Evolutionary conservation across 30 jellyfish, hydroid and myxozoan genomes (phyloP).

Genomic region (Aurelia sp.): DNA sequence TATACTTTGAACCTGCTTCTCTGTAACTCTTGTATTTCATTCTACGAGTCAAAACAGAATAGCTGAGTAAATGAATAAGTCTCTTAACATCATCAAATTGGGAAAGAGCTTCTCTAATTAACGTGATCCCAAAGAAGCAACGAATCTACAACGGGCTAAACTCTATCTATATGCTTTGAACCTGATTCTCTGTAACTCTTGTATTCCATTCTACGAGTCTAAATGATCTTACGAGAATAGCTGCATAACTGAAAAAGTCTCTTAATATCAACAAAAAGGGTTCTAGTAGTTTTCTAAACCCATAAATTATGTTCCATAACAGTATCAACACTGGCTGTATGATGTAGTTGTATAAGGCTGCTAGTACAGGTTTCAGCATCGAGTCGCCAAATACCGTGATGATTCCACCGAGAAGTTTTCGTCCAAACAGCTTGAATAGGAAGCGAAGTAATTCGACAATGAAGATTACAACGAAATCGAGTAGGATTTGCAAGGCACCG

Average conservation of each 20-base stretch:
- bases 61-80: constrained; percentile 60
- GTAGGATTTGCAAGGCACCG: constrained; percentile 71
- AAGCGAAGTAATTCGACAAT: constrained; percentile 64
- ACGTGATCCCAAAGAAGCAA: too few species aligned
- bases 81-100: constrained; percentile 26
- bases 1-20: constrained; percentile 21
- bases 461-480: constrained; percentile 71
- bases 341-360: constrained; percentile 64
- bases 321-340: constrained; percentile 72
- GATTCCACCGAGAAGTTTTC: constrained; percentile 74
- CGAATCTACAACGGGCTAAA: too few species aligned
- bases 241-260: constrained; percentile 58
- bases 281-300: constrained; percentile 51
- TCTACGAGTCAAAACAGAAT: constrained; percentile 69
- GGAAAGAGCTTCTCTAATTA: constrained; percentile 41
- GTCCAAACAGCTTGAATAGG: constrained; percentile 46
- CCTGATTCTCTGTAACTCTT: constrained; percentile 11
- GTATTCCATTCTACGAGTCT: constrained; percentile 60
- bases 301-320: constrained; percentile 75
- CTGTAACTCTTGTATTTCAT: constrained; percentile 7
- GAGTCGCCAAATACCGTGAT: constrained; percentile 73
- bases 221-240: constrained; percentile 62
- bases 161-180: constrained; percentile 33
- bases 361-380: constrained; percentile 62
- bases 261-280: constrained; percentile 52